Evolutionary conservation across 2,113 vertebrate genomes (phyloP).

Genomic region (Cromileptes altivelis): DNA sequence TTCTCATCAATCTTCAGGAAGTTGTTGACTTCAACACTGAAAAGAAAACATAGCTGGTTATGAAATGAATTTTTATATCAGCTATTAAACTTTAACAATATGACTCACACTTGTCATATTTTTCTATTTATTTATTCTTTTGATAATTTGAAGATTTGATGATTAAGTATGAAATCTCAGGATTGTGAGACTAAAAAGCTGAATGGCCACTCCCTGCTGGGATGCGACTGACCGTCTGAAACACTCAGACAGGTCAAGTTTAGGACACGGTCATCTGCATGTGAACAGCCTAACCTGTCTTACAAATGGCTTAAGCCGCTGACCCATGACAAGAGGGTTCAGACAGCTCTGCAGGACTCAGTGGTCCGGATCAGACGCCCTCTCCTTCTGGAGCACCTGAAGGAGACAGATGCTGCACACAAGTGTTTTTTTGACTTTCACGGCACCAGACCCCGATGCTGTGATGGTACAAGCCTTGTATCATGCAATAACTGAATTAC

Average conservation of each 20-base stretch:
- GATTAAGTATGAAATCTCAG: background rate
- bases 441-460: constrained; percentile 24
- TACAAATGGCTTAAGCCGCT: constrained; percentile 53
- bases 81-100: background rate
- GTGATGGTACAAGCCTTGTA: constrained; percentile 9
- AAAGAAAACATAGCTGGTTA: constrained; percentile 18
- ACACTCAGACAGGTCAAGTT: constrained; percentile 47
- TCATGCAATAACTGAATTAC: constrained; percentile 74
- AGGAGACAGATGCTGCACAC: constrained; percentile 1
- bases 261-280: background rate
- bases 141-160: background rate
- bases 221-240: constrained; percentile 15
- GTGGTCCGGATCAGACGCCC: background rate
- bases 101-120: background rate
- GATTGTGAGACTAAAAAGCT: background rate
- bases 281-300: constrained; percentile 45
- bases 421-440: constrained; percentile 6
- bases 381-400: background rate
- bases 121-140: background rate
- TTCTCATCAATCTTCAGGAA: constrained; percentile 87
- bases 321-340: constrained; percentile 27
- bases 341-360: constrained; percentile 24
- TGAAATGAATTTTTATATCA: background rate
- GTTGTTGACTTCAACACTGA: constrained; percentile 82
- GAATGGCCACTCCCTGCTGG: background rate